Evolutionary conservation across 2,113 vertebrate genomes (phyloP).

Genomic region (Engystomops pustulosus): DNA sequence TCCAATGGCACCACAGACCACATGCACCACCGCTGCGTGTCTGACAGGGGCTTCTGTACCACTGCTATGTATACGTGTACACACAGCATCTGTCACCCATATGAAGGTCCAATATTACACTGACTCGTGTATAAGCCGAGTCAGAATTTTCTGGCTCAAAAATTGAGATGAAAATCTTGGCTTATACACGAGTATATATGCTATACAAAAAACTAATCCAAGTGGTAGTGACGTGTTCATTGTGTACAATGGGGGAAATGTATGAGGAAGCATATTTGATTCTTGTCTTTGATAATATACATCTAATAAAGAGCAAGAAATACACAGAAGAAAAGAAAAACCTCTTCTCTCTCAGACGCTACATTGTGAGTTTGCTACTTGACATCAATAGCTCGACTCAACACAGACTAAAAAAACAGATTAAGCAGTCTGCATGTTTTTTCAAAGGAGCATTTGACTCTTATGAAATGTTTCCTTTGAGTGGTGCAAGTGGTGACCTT

Average conservation of each 20-base stretch:
- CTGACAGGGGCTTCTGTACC: too few species aligned
- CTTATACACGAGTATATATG: too few species aligned
- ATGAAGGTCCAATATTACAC: too few species aligned
- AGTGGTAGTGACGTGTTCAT: not conserved
- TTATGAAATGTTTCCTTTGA: not conserved
- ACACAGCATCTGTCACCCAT: too few species aligned
- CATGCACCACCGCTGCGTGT: too few species aligned
- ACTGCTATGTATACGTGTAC: too few species aligned
- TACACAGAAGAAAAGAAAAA: not conserved
- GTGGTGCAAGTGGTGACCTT: conserved; percentile 2
- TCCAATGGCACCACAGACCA: too few species aligned
- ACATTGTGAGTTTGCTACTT: not conserved
- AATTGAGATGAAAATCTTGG: too few species aligned
- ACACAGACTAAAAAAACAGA: not conserved
- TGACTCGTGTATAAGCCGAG: too few species aligned
- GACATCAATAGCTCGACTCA: conserved; percentile 8
- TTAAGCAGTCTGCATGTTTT: conserved; percentile 12
- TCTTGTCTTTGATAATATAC: not conserved
- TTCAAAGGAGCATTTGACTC: conserved; percentile 8
- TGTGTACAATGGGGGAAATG: not conserved
- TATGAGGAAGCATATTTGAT: conserved; percentile 5
- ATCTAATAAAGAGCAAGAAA: not conserved
- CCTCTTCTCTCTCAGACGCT: not conserved
- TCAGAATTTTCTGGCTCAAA: too few species aligned
- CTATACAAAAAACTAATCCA: not conserved